Conservation (phyloP, 2,888 invertebrate genomes). For the Drosophila buzzatii region DNA sequence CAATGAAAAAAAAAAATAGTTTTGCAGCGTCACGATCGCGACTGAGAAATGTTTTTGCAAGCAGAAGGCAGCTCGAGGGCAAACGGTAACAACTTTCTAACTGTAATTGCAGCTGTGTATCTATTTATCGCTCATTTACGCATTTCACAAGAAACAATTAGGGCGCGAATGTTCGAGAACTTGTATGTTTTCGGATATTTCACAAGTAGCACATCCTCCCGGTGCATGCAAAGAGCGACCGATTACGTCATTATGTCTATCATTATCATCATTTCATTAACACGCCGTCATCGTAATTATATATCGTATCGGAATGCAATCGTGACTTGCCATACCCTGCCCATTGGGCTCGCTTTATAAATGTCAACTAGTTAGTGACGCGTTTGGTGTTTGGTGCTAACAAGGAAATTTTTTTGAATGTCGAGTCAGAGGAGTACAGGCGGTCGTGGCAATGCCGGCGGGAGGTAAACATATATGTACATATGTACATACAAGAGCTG, state of each 20-base stretch:
- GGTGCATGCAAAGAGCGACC: constrained; percentile 1
- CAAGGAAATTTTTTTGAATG: not conserved
- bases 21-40: constrained; percentile 39
- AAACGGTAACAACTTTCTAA: constrained; percentile 42
- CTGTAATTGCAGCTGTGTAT: not conserved
- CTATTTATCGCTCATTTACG: constrained; percentile 4
- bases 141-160: constrained; percentile 32
- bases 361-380: constrained; percentile 1
- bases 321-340: constrained; percentile 39
- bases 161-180: constrained; percentile 58
- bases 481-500: not conserved
- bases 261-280: constrained; percentile 17
- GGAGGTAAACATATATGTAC: too few species aligned
- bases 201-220: constrained; percentile 15
- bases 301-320: constrained; percentile 40
- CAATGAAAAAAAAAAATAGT: not conserved
- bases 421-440: not conserved
- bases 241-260: constrained; percentile 35
- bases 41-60: not conserved
- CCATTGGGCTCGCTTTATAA: not conserved
- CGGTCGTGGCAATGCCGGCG: too few species aligned
- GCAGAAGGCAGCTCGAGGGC: constrained; percentile 9
- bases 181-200: constrained; percentile 23
- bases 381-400: not conserved
- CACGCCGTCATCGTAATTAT: constrained; percentile 30